Conservation (phyloP, 2,113 vertebrate species). For the Xiphophorus maculatus region DNA sequence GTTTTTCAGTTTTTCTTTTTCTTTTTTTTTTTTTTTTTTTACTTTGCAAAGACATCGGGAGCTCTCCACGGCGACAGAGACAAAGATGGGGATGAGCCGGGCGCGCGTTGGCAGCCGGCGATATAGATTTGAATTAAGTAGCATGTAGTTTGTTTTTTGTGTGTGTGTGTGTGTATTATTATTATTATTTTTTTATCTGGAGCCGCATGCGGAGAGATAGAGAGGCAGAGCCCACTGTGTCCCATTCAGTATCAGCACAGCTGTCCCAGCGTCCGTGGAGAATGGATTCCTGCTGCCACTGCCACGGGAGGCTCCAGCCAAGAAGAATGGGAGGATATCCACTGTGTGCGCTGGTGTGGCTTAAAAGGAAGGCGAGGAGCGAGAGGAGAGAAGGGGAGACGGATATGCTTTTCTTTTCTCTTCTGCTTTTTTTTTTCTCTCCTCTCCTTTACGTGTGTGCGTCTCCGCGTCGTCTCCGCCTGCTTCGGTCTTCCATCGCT, state of each 20-base stretch:
- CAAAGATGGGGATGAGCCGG: constrained; percentile 66
- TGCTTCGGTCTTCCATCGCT: constrained; percentile 73
- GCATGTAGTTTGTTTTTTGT: constrained; percentile 70
- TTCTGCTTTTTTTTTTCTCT: background rate
- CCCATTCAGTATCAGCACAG: constrained; percentile 80
- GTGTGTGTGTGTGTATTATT: too few relatives aligned
- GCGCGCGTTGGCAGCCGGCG: constrained; percentile 62
- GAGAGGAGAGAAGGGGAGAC: constrained; percentile 50
- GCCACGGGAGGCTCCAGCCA: constrained; percentile 81
- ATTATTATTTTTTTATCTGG: constrained; percentile 70
- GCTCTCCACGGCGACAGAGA: constrained; percentile 54
- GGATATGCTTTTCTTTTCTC: constrained; percentile 27
- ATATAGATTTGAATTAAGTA: constrained; percentile 74
- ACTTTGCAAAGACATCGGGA: constrained; percentile 44
- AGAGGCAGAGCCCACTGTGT: constrained; percentile 70
- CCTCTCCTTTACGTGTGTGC: constrained; percentile 50
- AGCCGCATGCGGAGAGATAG: constrained; percentile 62
- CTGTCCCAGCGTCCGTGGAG: constrained; percentile 82
- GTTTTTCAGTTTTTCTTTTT: constrained; percentile 6
- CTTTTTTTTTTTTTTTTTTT: background rate
- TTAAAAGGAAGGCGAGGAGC: constrained; percentile 63
- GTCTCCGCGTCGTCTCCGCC: constrained; percentile 58
- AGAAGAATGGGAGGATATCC: constrained; percentile 83
- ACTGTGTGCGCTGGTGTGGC: constrained; percentile 73
- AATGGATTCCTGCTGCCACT: constrained; percentile 82